Evolutionary conservation across 2,113 vertebrate species (phyloP).

Genomic region (Chloebia gouldiae): DNA sequence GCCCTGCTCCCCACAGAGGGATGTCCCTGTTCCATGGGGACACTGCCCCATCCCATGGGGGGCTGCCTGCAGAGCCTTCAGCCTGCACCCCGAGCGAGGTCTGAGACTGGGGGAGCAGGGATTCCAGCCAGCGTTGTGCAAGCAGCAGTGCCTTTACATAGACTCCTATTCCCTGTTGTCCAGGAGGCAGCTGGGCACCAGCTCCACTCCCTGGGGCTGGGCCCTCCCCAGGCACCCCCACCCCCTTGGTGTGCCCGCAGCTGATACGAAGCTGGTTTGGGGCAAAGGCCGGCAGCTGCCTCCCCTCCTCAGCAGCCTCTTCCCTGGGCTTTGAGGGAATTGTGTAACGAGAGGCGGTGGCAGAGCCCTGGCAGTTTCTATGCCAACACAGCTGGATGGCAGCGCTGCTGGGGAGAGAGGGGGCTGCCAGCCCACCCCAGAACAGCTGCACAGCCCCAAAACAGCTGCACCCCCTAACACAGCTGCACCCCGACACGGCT

Average conservation of each 20-base stretch:
- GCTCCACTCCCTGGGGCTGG: neutral
- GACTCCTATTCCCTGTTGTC: neutral
- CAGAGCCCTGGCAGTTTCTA: slow-evolving; percentile 34
- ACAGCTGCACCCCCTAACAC: neutral
- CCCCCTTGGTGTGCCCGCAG: neutral
- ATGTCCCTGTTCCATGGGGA: neutral
- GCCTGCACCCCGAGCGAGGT: neutral
- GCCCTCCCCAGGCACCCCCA: neutral
- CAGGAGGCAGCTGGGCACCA: neutral
- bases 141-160: neutral
- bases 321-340: neutral
- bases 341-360: neutral
- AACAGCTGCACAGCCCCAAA: neutral
- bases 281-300: neutral
- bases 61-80: fast-evolving
- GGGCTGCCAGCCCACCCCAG: neutral
- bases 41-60: neutral
- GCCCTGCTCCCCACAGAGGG: fast-evolving
- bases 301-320: neutral
- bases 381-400: slow-evolving; percentile 47
- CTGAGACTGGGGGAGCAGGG: neutral
- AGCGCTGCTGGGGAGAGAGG: neutral
- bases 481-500: neutral
- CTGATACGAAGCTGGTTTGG: fast-evolving
- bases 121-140: neutral